Evolutionary conservation across 2,797 vertebrate species (phyloP).

Genomic region (Characodon lateralis): DNA sequence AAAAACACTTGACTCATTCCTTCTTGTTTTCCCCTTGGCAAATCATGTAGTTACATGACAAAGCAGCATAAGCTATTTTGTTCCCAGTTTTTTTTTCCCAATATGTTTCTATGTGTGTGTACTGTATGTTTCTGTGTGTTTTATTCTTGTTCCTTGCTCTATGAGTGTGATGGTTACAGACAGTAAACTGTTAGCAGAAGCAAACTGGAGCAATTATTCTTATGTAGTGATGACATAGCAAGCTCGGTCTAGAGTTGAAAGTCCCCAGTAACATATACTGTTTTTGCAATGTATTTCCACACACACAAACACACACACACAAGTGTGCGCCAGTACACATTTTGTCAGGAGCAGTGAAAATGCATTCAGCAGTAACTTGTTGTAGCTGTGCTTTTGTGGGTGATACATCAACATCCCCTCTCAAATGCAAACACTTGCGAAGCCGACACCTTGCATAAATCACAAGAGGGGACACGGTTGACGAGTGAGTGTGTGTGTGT

Average conservation of each 20-base stretch:
- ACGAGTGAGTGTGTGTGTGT: too few relatives aligned
- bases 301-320: constrained; percentile 8
- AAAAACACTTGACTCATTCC: background rate
- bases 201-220: constrained; percentile 68
- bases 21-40: constrained; percentile 1
- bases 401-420: constrained; percentile 73
- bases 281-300: constrained; percentile 32
- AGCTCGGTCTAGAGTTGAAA: constrained; percentile 54
- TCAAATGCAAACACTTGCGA: constrained; percentile 74
- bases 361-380: constrained; percentile 67
- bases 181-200: constrained; percentile 58
- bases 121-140: constrained; percentile 11
- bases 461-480: constrained; percentile 47
- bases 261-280: constrained; percentile 34
- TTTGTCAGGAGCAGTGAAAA: constrained; percentile 61
- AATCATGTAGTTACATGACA: constrained; percentile 13
- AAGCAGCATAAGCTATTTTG: background rate
- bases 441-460: constrained; percentile 74
- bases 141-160: background rate
- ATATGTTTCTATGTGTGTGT: background rate
- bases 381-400: constrained; percentile 53
- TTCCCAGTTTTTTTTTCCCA: background rate
- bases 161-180: constrained; percentile 33
- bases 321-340: constrained; percentile 8
- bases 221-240: constrained; percentile 61